These are phyloP conservation scores for Pristionchus fissidentatus DNA, from an alignment of 2,888 invertebrate species.

Conservation along the genomic window DNA sequence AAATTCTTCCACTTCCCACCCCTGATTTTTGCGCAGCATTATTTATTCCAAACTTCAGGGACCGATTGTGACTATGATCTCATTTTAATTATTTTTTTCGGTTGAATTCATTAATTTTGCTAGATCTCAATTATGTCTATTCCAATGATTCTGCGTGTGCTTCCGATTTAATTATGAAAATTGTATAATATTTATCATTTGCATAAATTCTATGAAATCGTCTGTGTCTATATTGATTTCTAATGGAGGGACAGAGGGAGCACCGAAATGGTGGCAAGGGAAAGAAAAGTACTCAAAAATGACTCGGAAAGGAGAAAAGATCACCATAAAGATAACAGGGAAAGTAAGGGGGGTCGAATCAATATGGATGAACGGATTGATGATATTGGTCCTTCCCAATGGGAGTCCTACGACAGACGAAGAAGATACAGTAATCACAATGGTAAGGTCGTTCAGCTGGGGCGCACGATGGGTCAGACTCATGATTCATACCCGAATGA, in stretches of 20 bases:
- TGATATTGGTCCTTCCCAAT: constrained; percentile 37
- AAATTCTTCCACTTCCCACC: no score
- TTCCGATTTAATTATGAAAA: no score
- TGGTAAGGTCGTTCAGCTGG: constrained; percentile 37
- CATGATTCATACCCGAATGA: constrained; percentile 14
- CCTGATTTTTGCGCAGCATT: no score
- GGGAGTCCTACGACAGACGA: background rate
- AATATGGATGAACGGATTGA: background rate
- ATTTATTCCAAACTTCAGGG: background rate
- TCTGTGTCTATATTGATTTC: constrained; percentile 10
- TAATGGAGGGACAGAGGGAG: background rate
- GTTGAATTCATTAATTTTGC: background rate
- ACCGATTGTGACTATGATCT: no score
- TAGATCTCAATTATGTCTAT: background rate
- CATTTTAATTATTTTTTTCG: background rate
- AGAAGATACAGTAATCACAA: constrained; percentile 31
- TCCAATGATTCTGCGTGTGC: no score
- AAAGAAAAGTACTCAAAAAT: constrained; percentile 20
- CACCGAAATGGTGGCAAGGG: constrained; percentile 17
- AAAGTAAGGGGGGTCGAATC: constrained; percentile 24
- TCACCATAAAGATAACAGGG: constrained; percentile 29
- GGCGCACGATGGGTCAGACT: constrained; percentile 34
- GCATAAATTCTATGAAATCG: background rate
- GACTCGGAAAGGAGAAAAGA: no score
- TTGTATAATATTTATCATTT: constrained; percentile 6